Evolutionary conservation across 2,888 invertebrate species (phyloP).

Genomic region (Xanthorhoe designata): DNA sequence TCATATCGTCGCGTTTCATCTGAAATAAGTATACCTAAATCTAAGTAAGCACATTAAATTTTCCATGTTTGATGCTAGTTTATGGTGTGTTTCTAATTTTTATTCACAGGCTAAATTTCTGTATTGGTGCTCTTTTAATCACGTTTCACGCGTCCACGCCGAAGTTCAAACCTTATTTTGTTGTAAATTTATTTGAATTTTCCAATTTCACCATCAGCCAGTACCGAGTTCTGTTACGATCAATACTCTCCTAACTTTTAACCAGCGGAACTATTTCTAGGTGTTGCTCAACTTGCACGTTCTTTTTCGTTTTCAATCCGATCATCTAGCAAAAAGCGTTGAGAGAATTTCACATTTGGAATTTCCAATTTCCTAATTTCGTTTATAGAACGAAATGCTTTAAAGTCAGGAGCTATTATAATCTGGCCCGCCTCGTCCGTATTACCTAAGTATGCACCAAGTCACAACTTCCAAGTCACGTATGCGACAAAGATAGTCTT

Average conservation of each 20-base stretch:
- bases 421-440: slow-evolving; percentile 20
- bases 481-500: slow-evolving; percentile 43
- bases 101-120: neutral
- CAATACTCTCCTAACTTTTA: slow-evolving; percentile 18
- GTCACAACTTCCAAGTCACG: slow-evolving; percentile 51
- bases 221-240: slow-evolving; percentile 2
- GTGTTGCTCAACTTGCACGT: slow-evolving; percentile 17
- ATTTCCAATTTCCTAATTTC: slow-evolving; percentile 9
- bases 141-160: neutral
- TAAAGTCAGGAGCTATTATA: slow-evolving; percentile 14
- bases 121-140: neutral
- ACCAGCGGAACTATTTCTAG: slow-evolving; percentile 15
- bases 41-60: no score
- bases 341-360: slow-evolving; percentile 7
- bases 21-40: no score
- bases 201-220: neutral
- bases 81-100: neutral
- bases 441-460: slow-evolving; percentile 16
- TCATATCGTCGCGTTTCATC: no score
- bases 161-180: neutral
- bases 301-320: slow-evolving; percentile 11
- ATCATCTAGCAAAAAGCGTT: slow-evolving; percentile 18
- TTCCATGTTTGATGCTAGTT: neutral
- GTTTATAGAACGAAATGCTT: slow-evolving; percentile 4
- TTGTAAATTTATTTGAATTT: neutral